A percentile compares a stretch with the other conserved stretches of the same genome.
These are phyloP conservation scores for Holothuria scabra DNA, from an alignment of 53 echinoderm and acorn worm genomes.

Conservation along the genomic window DNA sequence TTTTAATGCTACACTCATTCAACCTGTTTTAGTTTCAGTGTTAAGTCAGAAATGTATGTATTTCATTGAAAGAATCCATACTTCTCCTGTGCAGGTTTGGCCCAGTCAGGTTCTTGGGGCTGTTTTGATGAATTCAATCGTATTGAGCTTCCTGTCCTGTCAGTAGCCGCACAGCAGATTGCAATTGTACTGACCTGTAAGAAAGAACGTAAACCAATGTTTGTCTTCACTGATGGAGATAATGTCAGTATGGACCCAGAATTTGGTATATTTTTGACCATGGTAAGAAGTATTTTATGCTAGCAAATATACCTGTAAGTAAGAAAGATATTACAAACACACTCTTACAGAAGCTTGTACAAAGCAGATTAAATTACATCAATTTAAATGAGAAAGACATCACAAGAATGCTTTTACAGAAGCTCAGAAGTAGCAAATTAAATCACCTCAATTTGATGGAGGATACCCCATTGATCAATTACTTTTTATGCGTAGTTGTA, in stretches of 20 bases:
- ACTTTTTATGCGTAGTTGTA: too few relatives aligned
- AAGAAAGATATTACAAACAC: too few relatives aligned
- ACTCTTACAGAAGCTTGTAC: too few relatives aligned
- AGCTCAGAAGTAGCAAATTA: too few relatives aligned
- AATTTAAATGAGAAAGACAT: too few relatives aligned
- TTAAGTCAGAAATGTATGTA: neutral
- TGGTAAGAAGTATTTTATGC: conserved; percentile 60
- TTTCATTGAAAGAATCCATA: neutral
- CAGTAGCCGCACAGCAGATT: conserved; percentile 97
- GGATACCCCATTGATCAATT: too few relatives aligned
- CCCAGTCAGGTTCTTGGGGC: conserved; percentile 99
- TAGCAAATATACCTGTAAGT: too few relatives aligned
- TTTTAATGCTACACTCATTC: too few relatives aligned
- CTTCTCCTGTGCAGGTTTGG: conserved; percentile 71
- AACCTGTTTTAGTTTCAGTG: neutral
- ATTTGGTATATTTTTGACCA: conserved; percentile 98
- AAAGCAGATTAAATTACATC: too few relatives aligned
- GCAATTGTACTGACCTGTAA: conserved; percentile 93
- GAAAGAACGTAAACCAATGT: conserved; percentile 92
- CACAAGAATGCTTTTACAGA: too few relatives aligned
- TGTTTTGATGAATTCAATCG: conserved; percentile 99
- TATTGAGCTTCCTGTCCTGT: conserved; percentile 97
- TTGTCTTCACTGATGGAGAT: conserved; percentile 98
- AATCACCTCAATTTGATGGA: too few relatives aligned
- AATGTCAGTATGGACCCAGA: conserved; percentile 93